A percentile compares a stretch with the other conserved stretches of the same genome.
These are phyloP conservation scores for Chelon auratus DNA, from an alignment of 2,797 vertebrate genomes.

Conservation along the genomic window DNA sequence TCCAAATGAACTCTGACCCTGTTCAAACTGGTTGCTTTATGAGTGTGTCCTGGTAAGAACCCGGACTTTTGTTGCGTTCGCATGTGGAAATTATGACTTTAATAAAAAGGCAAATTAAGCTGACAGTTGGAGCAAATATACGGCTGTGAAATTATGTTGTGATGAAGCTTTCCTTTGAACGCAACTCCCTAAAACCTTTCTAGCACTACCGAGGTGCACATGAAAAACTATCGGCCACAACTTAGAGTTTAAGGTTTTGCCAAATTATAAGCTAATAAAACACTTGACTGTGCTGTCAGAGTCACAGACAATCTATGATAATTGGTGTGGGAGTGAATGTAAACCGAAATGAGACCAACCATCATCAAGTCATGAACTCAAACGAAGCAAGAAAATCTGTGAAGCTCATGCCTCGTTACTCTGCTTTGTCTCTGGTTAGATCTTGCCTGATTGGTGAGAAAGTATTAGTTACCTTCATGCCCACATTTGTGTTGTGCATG, in stretches of 20 bases:
- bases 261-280: conserved; percentile 23
- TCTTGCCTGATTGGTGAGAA: neutral
- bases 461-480: conserved; percentile 90
- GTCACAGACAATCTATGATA: conserved; percentile 2
- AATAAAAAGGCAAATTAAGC: conserved; percentile 42
- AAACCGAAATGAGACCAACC: too few species aligned
- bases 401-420: neutral
- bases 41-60: conserved; percentile 41
- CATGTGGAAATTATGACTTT: conserved; percentile 40
- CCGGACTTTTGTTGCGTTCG: conserved; percentile 7
- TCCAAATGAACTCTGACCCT: conserved; percentile 52
- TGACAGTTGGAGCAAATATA: conserved; percentile 31
- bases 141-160: conserved; percentile 9
- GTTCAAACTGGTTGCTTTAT: conserved; percentile 32
- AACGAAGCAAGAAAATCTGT: neutral
- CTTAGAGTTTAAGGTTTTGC: conserved; percentile 12
- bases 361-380: too few species aligned
- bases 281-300: conserved; percentile 10
- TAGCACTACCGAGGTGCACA: conserved; percentile 6
- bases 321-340: neutral
- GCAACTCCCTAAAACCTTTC: conserved; percentile 40
- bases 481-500: conserved; percentile 98
- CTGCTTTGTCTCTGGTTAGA: neutral
- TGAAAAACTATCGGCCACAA: conserved; percentile 8
- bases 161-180: conserved; percentile 24